Conservation (phyloP, 2,113 vertebrate genomes). For the Sylvicapra grimmia region DNA sequence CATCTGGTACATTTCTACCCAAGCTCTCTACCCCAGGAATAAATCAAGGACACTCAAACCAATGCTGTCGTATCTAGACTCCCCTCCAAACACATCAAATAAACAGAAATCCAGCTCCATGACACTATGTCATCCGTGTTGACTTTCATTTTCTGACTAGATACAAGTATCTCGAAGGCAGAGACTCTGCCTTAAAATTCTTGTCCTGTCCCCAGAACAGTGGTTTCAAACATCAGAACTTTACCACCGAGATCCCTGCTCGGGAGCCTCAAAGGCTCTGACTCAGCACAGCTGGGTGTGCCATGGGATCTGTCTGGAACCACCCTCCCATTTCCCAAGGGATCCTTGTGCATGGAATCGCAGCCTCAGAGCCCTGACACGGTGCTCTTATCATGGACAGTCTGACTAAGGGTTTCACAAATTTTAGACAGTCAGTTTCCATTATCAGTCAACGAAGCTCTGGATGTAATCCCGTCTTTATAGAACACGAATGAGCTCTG, state of each 20-base stretch:
- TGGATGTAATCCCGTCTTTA: neutral
- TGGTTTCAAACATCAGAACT: neutral
- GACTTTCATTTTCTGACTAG: neutral
- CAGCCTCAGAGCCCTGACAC: neutral
- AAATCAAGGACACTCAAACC: neutral
- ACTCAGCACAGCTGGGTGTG: neutral
- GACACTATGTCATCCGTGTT: neutral
- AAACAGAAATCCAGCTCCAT: neutral
- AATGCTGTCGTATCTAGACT: neutral
- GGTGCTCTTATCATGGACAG: neutral
- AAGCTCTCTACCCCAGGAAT: neutral
- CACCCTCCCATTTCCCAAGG: neutral
- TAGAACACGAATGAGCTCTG: neutral
- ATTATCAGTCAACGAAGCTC: neutral
- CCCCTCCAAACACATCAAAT: neutral
- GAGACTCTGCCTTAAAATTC: neutral
- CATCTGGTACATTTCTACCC: neutral
- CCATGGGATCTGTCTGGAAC: neutral
- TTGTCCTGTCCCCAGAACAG: neutral
- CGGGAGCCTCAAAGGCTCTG: neutral
- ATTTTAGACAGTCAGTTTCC: neutral
- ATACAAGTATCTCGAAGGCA: neutral
- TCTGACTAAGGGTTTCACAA: neutral
- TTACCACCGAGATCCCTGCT: neutral
- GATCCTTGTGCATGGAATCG: neutral